Percentiles rank a stretch among this genome's conserved stretches.
phyloP scores from a whole-genome alignment of 2,888 invertebrate genomes.

The Anagyrus pseudococci region DNA sequence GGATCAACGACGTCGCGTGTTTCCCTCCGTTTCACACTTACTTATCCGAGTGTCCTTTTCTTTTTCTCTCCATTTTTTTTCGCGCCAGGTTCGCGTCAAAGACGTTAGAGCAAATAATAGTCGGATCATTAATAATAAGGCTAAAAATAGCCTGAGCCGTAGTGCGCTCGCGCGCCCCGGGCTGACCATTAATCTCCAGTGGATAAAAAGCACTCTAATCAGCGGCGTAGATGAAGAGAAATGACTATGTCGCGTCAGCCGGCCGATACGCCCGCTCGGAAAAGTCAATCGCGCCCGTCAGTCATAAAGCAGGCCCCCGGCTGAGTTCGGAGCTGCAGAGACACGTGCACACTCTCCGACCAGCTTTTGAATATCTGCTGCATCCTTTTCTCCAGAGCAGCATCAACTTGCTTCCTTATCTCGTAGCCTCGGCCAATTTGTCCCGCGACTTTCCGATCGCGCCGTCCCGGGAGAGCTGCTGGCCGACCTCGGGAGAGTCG shows the following conservation, averaged over 20 bases:
- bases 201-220: slow-evolving; percentile 4
- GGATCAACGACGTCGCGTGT: too few species aligned
- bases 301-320: slow-evolving; percentile 28
- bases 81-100: too few species aligned
- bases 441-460: slow-evolving; percentile 34
- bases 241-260: not conserved
- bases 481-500: too few species aligned
- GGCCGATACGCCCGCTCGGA: not conserved
- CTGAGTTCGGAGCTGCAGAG: slow-evolving; percentile 17
- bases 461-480: slow-evolving; percentile 2
- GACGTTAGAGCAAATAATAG: too few species aligned
- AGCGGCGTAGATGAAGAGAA: slow-evolving; percentile 1
- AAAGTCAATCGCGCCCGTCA: slow-evolving; percentile 8
- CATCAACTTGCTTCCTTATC: slow-evolving; percentile 37
- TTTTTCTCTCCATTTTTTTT: too few species aligned
- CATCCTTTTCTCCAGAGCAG: not conserved
- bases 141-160: too few species aligned
- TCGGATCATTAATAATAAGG: too few species aligned
- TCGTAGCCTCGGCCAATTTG: slow-evolving; percentile 35
- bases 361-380: too few species aligned
- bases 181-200: too few species aligned
- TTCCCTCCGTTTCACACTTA: too few species aligned
- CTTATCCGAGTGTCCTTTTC: too few species aligned
- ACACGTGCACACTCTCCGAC: not conserved
- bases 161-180: too few species aligned